Conservation (phyloP, 2,888 invertebrate species). For the Cephus rjabovi region DNA sequence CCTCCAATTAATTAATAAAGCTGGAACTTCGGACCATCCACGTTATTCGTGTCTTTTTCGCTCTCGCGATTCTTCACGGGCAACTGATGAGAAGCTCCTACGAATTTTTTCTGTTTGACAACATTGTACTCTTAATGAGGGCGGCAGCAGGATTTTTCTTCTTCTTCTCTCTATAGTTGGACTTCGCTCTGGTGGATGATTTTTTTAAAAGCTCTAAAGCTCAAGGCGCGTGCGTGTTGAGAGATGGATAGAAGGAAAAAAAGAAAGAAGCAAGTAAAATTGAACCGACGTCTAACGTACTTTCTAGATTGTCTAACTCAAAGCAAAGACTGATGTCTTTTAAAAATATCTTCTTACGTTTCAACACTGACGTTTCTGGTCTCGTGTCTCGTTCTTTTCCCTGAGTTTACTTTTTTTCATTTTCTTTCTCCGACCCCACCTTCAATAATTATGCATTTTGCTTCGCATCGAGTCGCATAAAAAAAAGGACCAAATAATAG, state of each 20-base stretch:
- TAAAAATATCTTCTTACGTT: constrained; percentile 29
- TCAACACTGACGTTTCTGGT: neutral
- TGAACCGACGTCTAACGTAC: neutral
- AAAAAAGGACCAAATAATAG: neutral
- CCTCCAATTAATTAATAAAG: neutral
- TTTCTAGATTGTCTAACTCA: neutral
- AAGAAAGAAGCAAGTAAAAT: neutral
- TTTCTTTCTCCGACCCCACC: no score
- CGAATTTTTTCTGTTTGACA: neutral
- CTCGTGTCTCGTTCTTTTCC: neutral
- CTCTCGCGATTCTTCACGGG: neutral
- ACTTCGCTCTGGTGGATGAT: no score
- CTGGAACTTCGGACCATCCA: no score
- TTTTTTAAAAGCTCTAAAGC: neutral
- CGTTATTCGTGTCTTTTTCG: no score
- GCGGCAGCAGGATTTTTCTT: neutral
- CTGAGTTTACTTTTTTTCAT: neutral
- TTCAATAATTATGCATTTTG: neutral
- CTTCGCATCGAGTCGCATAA: neutral
- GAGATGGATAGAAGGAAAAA: neutral
- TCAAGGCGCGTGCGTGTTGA: neutral
- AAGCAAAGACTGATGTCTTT: constrained; percentile 44
- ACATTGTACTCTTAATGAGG: neutral
- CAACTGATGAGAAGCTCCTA: neutral
- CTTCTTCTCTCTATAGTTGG: neutral